phyloP scores from a whole-genome alignment of 2,888 invertebrate species.

The Polietes domitor region DNA sequence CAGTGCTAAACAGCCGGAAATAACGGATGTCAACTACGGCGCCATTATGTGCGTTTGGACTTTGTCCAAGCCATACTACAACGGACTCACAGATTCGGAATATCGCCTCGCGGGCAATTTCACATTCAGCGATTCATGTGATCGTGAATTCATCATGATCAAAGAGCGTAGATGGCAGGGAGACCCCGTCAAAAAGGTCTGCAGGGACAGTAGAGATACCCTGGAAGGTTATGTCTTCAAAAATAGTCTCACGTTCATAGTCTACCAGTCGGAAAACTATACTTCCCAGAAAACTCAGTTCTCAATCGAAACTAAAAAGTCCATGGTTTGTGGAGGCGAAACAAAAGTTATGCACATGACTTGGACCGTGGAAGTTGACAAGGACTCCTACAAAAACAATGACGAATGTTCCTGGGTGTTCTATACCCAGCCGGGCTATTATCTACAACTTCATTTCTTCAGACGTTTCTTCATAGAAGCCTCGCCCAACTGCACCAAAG shows the following conservation, averaged over 20 bases:
- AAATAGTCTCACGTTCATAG: constrained; percentile 82
- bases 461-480: constrained; percentile 89
- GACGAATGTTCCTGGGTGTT: constrained; percentile 92
- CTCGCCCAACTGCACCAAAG: constrained; percentile 86
- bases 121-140: constrained; percentile 83
- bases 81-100: constrained; percentile 56
- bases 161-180: constrained; percentile 71
- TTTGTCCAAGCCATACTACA: constrained; percentile 73
- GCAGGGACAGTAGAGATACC: constrained; percentile 70
- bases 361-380: constrained; percentile 61
- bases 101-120: constrained; percentile 81
- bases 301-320: constrained; percentile 55
- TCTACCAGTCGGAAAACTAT: constrained; percentile 84
- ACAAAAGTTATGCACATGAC: background rate
- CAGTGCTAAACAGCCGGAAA: constrained; percentile 77
- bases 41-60: constrained; percentile 89
- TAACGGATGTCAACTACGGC: constrained; percentile 68
- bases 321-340: constrained; percentile 84
- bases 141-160: constrained; percentile 82
- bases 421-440: constrained; percentile 83
- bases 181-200: constrained; percentile 17
- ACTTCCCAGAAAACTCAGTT: constrained; percentile 66
- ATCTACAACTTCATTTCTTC: constrained; percentile 85
- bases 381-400: constrained; percentile 85
- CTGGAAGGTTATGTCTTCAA: constrained; percentile 60